These are phyloP conservation scores for Setipinna tenuifilis DNA, from an alignment of 2,797 vertebrate species.

Conservation along the genomic window DNA sequence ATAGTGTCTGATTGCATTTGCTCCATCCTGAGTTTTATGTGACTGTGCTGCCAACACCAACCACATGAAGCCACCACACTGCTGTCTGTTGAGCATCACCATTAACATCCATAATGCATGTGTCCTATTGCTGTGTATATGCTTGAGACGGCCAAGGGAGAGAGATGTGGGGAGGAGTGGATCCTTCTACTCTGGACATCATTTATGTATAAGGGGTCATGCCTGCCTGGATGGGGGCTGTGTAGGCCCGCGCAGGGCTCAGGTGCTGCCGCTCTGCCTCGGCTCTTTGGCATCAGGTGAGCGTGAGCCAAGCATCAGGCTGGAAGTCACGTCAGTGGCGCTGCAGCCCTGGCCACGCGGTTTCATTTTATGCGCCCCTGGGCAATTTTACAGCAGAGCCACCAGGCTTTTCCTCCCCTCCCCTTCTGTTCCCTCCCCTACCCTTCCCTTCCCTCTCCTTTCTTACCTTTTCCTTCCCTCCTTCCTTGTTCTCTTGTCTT, in stretches of 20 bases:
- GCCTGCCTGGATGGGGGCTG: too few species aligned
- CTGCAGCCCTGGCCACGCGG: slow-evolving; percentile 47
- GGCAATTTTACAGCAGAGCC: slow-evolving; percentile 45
- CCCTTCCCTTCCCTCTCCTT: neutral
- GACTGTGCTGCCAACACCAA: neutral
- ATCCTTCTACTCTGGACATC: slow-evolving; percentile 44
- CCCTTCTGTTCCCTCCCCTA: neutral
- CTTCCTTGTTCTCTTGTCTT: neutral
- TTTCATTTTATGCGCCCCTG: slow-evolving; percentile 53
- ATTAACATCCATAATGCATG: slow-evolving; percentile 55
- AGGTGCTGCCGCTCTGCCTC: slow-evolving; percentile 49
- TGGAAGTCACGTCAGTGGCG: slow-evolving; percentile 39
- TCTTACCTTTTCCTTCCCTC: slow-evolving; percentile 6
- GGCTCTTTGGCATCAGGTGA: slow-evolving; percentile 54
- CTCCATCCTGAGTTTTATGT: neutral
- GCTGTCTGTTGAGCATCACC: slow-evolving; percentile 45
- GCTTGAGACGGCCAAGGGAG: slow-evolving; percentile 10
- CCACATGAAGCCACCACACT: neutral
- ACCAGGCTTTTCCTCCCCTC: neutral
- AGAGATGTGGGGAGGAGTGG: neutral
- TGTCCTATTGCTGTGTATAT: slow-evolving; percentile 36
- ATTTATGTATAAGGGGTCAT: slow-evolving; percentile 55
- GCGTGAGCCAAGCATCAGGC: slow-evolving; percentile 45
- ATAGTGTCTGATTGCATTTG: neutral
- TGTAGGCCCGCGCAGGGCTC: neutral